Evolutionary conservation across 2,113 vertebrate genomes (phyloP).

Genomic region (Urocynchramus pylzowi): DNA sequence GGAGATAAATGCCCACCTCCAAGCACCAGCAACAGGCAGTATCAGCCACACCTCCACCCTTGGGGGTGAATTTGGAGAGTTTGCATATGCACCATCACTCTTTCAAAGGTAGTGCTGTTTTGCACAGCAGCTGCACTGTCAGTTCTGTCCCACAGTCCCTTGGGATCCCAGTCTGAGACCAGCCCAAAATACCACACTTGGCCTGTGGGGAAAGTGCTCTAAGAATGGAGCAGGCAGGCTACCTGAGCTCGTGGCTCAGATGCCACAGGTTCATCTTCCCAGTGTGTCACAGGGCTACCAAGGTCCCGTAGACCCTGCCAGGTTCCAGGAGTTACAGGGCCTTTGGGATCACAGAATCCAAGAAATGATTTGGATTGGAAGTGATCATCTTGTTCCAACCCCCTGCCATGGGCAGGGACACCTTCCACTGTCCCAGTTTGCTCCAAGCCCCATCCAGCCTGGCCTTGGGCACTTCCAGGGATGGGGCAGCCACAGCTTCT

Average conservation of each 20-base stretch:
- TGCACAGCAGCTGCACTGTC: neutral
- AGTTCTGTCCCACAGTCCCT: neutral
- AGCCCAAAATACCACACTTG: neutral
- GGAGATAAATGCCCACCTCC: neutral
- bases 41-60: neutral
- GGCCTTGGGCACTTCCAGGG: neutral
- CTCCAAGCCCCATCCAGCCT: fast-evolving
- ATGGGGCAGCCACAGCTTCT: neutral
- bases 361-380: neutral
- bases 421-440: fast-evolving
- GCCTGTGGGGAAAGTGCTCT: neutral
- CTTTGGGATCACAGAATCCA: neutral
- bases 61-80: neutral
- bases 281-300: fast-evolving
- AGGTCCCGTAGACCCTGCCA: neutral
- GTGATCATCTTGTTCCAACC: neutral
- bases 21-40: fast-evolving
- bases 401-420: neutral
- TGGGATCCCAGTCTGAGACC: neutral
- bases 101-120: neutral
- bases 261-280: neutral
- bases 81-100: neutral
- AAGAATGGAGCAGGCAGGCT: fast-evolving
- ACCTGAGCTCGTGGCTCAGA: neutral
- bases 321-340: neutral